Evolutionary conservation across 2,797 vertebrate genomes (phyloP), one percentile per base, ranked within the genome.

Genomic region (Centropyge bicolor): DNA sequence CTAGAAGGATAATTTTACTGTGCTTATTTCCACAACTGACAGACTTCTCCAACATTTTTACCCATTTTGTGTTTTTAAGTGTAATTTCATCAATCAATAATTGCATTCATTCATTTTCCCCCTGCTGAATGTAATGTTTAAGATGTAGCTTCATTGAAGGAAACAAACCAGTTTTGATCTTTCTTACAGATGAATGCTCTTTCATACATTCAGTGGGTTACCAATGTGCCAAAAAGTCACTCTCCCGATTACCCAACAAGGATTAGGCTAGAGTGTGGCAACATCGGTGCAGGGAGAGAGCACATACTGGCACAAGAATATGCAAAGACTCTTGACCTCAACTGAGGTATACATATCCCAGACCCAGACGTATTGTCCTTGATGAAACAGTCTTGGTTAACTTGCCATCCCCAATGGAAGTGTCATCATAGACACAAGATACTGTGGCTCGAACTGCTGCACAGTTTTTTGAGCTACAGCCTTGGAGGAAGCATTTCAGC

Each of bases 351-450:
- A 82, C 86, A 81, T 85, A 84, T 80, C 82, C 77, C 65, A 76
- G 68, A 89, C 81, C n/a, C 73, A 75, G 76, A 90, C 80, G 77
- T 83, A 70, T 72, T 84, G 83, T 92, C 83, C 88, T 90, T 89
- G 86, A 93, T 89, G 90, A 90, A 88, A 91, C 85, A 65, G 83
- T 83, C 88, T 92, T 82, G 89, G 90, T 87, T 89, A 74, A 85
- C 73, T 88, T 85, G 89, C 82, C 89, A 71, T 89, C 78, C 73
- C 81, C 82, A 80, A 95, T 95, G 94, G 94, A 96, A 85, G 94
- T 95, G 87, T 94, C 93, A 87, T 94, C 94, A 56, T 96, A 96
- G 86, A 95, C 93, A 82, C 91, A 94, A 3, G 89, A 94, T 91
- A 91, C 90, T 90, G 93, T 91, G 88, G 93, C 91, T 93, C 76